Evolutionary conservation across 1,140 invertebrate species (phyloP).

Genomic region (Paramacrobiotus metropolitanus): DNA sequence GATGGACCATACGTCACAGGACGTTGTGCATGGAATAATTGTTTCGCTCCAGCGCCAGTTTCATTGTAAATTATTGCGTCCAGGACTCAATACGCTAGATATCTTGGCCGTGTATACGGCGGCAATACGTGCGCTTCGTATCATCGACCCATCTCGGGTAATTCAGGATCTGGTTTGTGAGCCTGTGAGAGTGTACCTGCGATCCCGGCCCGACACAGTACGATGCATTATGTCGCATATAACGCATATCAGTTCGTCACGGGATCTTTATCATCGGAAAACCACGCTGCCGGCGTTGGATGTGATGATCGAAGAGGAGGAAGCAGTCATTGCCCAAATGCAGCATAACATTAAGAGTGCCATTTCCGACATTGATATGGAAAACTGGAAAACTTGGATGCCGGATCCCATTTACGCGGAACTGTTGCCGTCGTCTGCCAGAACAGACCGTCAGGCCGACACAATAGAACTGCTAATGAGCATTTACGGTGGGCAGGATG

Average conservation of each 20-base stretch:
- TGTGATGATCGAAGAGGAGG: constrained; percentile 3
- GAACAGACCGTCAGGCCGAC: constrained; percentile 40
- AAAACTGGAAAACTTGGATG: constrained; percentile 64
- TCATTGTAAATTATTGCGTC: constrained; percentile 43
- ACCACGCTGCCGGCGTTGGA: background rate
- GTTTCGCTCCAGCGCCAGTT: background rate
- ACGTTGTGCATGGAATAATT: background rate
- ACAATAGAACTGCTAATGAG: constrained; percentile 95
- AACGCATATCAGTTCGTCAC: background rate
- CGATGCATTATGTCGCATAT: constrained; percentile 56
- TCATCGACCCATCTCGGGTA: constrained; percentile 74
- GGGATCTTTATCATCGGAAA: background rate
- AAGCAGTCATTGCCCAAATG: background rate
- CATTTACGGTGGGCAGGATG: constrained; percentile 90
- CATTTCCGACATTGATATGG: constrained; percentile 11
- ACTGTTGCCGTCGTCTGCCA: constrained; percentile 24
- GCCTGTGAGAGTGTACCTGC: constrained; percentile 47
- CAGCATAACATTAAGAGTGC: background rate
- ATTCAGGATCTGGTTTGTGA: constrained; percentile 81
- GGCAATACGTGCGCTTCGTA: constrained; percentile 67
- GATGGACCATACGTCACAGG: background rate
- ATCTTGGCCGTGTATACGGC: constrained; percentile 89
- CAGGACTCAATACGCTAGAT: constrained; percentile 87
- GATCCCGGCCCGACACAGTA: constrained; percentile 44
- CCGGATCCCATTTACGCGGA: constrained; percentile 77